These are phyloP conservation scores for Pherbina coryleti DNA, from an alignment of 2,888 invertebrate genomes.

Conservation along the genomic window DNA sequence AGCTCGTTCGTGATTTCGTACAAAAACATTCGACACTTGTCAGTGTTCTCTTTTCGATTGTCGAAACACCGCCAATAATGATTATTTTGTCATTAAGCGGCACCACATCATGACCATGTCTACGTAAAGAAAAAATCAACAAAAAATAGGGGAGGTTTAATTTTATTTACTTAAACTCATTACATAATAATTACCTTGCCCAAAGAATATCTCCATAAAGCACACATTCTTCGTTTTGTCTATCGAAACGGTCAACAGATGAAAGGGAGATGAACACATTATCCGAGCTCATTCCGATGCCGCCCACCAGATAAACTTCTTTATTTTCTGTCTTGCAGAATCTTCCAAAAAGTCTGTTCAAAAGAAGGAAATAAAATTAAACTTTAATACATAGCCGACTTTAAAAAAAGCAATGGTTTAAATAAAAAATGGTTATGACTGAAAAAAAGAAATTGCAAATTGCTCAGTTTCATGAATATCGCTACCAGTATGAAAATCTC, in stretches of 20 bases:
- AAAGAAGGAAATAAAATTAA: background rate
- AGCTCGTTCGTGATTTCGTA: slow-evolving; percentile 74
- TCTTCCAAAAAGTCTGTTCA: slow-evolving; percentile 69
- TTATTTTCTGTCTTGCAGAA: slow-evolving; percentile 73
- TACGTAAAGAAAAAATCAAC: slow-evolving; percentile 29
- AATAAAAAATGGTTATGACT: no score
- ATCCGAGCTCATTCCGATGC: slow-evolving; percentile 70
- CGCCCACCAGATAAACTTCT: slow-evolving; percentile 76
- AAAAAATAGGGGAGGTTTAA: background rate
- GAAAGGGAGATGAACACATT: slow-evolving; percentile 50
- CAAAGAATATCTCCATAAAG: slow-evolving; percentile 51
- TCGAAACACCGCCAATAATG: slow-evolving; percentile 58
- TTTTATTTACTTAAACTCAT: background rate
- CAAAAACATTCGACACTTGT: slow-evolving; percentile 78
- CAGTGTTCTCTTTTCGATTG: slow-evolving; percentile 69
- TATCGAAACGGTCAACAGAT: slow-evolving; percentile 54
- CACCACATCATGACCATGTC: slow-evolving; percentile 58
- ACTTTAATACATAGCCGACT: no score
- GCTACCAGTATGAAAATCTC: no score
- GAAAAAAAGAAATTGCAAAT: no score
- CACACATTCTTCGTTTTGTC: slow-evolving; percentile 51
- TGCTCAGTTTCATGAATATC: no score
- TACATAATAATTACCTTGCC: slow-evolving; percentile 47
- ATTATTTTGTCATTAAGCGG: slow-evolving; percentile 53
- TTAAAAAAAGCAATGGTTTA: no score